A percentile compares a stretch with the other conserved stretches of the same genome.
Conservation (phyloP, 2,113 vertebrate species). For the Pagrus major region DNA sequence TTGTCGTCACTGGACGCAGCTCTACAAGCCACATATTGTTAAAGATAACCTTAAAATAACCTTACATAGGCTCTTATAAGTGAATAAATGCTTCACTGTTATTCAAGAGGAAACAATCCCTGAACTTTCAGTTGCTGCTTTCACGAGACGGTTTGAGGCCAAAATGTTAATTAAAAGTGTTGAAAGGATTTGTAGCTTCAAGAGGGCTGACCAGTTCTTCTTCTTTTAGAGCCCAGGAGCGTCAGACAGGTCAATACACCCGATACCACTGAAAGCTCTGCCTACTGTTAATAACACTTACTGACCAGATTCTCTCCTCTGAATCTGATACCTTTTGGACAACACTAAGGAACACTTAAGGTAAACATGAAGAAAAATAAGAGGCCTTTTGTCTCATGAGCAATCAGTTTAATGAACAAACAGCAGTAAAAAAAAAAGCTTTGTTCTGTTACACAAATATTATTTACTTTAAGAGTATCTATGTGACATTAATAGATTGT, state of each 20-base stretch:
- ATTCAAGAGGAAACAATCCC: background rate
- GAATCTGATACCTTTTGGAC: background rate
- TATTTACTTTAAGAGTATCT: background rate
- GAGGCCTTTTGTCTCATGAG: background rate
- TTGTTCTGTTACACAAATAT: background rate
- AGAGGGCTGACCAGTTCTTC: background rate
- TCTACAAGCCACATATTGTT: background rate
- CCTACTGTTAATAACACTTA: background rate
- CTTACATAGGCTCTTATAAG: background rate
- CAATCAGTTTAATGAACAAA: background rate
- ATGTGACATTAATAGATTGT: too few relatives aligned
- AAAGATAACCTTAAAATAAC: background rate
- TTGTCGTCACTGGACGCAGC: background rate
- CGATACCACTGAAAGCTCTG: background rate
- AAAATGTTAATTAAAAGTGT: constrained; percentile 14
- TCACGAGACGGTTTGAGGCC: background rate
- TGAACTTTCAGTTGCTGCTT: background rate
- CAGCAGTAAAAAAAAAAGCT: background rate
- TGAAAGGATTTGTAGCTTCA: background rate
- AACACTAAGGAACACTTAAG: background rate
- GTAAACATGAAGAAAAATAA: background rate
- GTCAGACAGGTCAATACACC: background rate
- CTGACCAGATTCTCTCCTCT: background rate
- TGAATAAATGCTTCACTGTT: background rate
- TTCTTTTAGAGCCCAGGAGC: too few relatives aligned